Evolutionary conservation across 2,888 invertebrate species (phyloP), one percentile per base, ranked within the genome.

Genomic region (Subacronicta megacephala): DNA sequence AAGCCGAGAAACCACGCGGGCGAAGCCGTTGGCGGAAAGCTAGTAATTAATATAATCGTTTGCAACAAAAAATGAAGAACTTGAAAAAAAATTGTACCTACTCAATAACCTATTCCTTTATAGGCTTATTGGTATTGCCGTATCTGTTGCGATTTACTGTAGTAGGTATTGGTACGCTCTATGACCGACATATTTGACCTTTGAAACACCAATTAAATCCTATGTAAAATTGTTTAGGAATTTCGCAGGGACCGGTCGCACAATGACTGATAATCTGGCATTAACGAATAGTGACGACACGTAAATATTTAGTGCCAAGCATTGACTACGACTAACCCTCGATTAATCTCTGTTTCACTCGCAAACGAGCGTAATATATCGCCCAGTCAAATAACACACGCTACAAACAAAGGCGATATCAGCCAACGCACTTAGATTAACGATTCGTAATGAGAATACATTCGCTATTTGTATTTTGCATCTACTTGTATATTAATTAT

Each of bases 341-440:
- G 26, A 64, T 65, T 65, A 45, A 66, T 65, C 38, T 46, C 42
- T 42, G 59, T 45, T 65, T 65, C 49, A 35, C 50, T 46, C 60
- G 50, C 66, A 43, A 45, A 52, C 45, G 52, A 52, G 51, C 45
- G 45, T 36, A 47, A 51, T 52, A 45, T 51, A 61, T 66, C 37
- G 37, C 54, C 29, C 33, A 41, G 23, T 37, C 37, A 38, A 61
- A 49, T 47, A 52, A 55, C 26, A 52, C 35, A 58, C 38, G 26
- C n/a, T 36, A 17, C 46, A 47, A 55, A 66, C 44, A 66, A 65
- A 60, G 55, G 40, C 33, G 55, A 52, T 61, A 55, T 37, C 41
- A 55, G 23, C 59, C 29, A 42, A 50, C 42, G 0, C 36, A 29
- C 16, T 3, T 37, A 47, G 1, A 47, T 36, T 37, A 66, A 18